Percentiles rank a stretch among this genome's conserved stretches.
Conservation (phyloP, 1,140 invertebrate genomes). For the Oscheius sp. region DNA sequence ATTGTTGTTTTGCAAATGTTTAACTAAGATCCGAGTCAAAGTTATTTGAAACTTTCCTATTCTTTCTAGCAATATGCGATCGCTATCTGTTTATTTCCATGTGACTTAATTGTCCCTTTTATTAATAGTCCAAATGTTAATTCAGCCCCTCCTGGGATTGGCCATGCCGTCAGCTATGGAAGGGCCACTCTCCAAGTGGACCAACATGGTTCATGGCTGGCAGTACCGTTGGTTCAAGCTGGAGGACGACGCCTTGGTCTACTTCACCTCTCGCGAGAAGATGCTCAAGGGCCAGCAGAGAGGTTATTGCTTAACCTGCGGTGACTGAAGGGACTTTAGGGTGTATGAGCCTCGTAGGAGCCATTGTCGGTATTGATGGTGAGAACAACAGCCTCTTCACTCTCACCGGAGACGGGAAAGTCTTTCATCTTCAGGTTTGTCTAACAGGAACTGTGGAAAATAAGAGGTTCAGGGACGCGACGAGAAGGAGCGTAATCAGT, state of each 20-base stretch:
- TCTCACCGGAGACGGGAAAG: constrained; percentile 96
- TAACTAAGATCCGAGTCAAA: too few species aligned
- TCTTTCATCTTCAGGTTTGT: constrained; percentile 89
- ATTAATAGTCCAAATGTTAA: too few species aligned
- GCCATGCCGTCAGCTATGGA: too few species aligned
- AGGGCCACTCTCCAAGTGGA: constrained; percentile 99
- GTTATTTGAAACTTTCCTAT: too few species aligned
- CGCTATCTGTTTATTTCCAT: too few species aligned
- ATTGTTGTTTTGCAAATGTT: too few species aligned
- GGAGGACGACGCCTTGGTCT: constrained; percentile 66
- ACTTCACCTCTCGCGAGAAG: constrained; percentile 84
- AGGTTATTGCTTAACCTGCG: constrained; percentile 60
- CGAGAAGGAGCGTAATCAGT: constrained; percentile 85
- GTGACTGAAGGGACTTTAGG: constrained; percentile 59
- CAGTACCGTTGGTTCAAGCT: constrained; percentile 82
- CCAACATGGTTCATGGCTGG: constrained; percentile 87
- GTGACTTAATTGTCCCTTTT: too few species aligned
- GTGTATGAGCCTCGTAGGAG: constrained; percentile 78
- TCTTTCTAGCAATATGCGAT: too few species aligned
- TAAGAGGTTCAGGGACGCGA: constrained; percentile 72
- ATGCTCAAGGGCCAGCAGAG: constrained; percentile 92
- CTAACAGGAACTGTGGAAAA: constrained; percentile 17
- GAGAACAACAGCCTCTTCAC: constrained; percentile 99
- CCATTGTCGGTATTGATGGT: constrained; percentile 96
- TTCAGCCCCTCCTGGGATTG: neutral